phyloP scores from a whole-genome alignment of 2,888 invertebrate species.

The Lottia scabra region DNA sequence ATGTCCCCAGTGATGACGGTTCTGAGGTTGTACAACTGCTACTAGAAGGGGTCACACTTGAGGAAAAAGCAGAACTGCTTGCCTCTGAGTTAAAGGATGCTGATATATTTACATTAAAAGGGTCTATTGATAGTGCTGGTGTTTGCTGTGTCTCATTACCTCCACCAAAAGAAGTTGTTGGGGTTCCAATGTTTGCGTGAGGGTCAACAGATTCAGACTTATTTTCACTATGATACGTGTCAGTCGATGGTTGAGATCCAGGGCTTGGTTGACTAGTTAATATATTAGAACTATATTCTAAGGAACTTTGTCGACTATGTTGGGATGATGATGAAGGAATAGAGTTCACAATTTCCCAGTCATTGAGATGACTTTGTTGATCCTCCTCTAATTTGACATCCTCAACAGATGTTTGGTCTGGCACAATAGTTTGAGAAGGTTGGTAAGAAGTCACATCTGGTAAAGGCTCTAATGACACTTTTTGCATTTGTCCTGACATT shows the following conservation, averaged over 20 bases:
- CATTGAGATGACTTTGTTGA: constrained; percentile 36
- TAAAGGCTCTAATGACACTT: neutral
- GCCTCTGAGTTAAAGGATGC: neutral
- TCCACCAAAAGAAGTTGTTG: too few relatives aligned
- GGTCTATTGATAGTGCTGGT: neutral
- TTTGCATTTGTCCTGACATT: neutral
- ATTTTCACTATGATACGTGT: neutral
- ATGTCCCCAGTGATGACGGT: neutral
- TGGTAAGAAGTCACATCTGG: neutral
- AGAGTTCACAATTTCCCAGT: constrained; percentile 51
- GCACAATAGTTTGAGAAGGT: neutral
- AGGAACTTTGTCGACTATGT: constrained; percentile 29
- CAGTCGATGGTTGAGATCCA: neutral
- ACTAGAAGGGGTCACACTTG: neutral
- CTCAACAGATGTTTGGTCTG: neutral
- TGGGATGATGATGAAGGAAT: constrained; percentile 11
- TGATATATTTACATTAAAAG: neutral
- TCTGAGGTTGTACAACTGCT: neutral
- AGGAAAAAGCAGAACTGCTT: neutral
- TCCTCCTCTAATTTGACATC: constrained; percentile 17
- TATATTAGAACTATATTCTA: constrained; percentile 19
- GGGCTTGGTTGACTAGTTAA: neutral
- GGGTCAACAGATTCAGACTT: too few relatives aligned
- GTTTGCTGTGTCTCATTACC: neutral
- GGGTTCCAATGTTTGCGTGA: too few relatives aligned